These are phyloP conservation scores for Paradoxurus hermaphroditus DNA, from an alignment of 2,113 vertebrate species.

Conservation along the genomic window DNA sequence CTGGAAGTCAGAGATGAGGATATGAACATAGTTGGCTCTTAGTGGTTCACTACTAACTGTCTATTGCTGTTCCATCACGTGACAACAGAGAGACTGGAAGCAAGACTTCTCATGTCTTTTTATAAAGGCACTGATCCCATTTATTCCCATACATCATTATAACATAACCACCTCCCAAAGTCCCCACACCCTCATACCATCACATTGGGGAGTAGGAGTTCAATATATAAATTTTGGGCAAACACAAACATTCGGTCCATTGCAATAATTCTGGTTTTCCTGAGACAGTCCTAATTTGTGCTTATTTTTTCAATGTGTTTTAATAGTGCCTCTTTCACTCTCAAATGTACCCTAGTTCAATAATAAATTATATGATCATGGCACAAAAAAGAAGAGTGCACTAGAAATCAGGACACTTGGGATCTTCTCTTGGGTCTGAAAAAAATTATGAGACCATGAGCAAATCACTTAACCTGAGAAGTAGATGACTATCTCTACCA, in stretches of 20 bases:
- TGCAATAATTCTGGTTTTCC: not conserved
- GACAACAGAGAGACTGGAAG: not conserved
- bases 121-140: not conserved
- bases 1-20: not conserved
- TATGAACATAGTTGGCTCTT: not conserved
- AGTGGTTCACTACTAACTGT: not conserved
- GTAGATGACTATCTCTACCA: not conserved
- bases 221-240: not conserved
- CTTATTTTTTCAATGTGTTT: not conserved
- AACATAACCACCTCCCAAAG: not conserved
- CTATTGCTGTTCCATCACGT: not conserved
- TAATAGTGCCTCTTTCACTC: not conserved
- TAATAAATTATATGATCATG: not conserved
- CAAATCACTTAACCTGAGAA: not conserved
- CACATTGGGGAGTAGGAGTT: not conserved
- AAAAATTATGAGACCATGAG: not conserved
- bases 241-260: not conserved
- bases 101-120: not conserved
- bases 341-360: not conserved
- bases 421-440: not conserved
- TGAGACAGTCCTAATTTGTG: not conserved
- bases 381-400: not conserved
- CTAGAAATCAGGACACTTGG: not conserved
- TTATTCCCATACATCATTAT: not conserved
- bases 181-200: not conserved